Conservation (phyloP, 2,113 vertebrate genomes). For the Lamprotornis superbus region DNA sequence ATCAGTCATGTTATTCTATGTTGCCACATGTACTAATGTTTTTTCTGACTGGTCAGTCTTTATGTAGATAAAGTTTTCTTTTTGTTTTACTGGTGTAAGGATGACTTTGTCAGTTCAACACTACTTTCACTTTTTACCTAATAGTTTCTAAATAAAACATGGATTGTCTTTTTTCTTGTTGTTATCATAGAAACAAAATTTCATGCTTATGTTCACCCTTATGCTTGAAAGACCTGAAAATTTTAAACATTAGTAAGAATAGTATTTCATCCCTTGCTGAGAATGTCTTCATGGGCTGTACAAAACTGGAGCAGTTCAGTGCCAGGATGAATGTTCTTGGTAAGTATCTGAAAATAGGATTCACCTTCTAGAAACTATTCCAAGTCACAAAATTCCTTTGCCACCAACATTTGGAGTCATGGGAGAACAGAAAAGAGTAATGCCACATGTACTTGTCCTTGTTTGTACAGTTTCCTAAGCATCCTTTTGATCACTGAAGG, state of each 20-base stretch:
- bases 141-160: background rate
- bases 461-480: background rate
- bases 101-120: background rate
- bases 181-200: constrained; percentile 82
- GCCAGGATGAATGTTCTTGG: constrained; percentile 85
- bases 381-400: background rate
- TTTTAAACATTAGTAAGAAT: constrained; percentile 91
- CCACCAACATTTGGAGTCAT: background rate
- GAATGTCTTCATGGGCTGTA: constrained; percentile 80
- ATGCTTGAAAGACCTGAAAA: constrained; percentile 82
- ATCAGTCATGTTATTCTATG: background rate
- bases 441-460: background rate
- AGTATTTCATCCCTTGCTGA: constrained; percentile 74
- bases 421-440: background rate
- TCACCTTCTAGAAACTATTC: background rate
- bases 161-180: background rate
- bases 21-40: background rate
- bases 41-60: background rate
- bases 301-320: constrained; percentile 85
- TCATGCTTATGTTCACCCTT: constrained; percentile 72
- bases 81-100: background rate
- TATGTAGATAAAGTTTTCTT: background rate
- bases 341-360: constrained; percentile 66
- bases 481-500: background rate
- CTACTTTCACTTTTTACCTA: background rate